A percentile compares a stretch with the other conserved stretches of the same genome.
Evolutionary conservation across 2,113 vertebrate species (phyloP).

Genomic region (Euleptes europaea): DNA sequence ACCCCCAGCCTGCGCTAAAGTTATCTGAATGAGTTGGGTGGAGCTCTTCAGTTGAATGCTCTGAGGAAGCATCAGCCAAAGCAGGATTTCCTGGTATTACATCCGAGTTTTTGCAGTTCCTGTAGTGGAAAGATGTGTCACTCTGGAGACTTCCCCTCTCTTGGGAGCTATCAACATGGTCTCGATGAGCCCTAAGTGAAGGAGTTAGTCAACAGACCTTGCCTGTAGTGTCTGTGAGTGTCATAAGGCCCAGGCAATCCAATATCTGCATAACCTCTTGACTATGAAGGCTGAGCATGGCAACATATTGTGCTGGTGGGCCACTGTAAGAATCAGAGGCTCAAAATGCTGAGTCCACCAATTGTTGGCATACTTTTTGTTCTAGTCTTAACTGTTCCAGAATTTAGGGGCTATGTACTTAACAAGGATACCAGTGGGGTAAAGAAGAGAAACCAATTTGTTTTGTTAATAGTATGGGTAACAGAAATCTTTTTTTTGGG

Average conservation of each 20-base stretch:
- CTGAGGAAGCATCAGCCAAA: neutral
- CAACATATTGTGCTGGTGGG: rapidly evolving
- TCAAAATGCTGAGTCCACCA: rapidly evolving
- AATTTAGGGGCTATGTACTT: neutral
- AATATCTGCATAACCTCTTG: neutral
- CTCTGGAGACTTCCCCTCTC: neutral
- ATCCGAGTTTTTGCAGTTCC: slow-evolving; percentile 17
- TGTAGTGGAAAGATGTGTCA: slow-evolving; percentile 1
- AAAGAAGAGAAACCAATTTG: neutral
- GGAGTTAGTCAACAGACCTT: neutral
- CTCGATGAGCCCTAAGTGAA: neutral
- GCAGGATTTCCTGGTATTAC: slow-evolving; percentile 28
- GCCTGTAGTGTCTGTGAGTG: neutral
- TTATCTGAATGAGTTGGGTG: neutral
- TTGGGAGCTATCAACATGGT: neutral
- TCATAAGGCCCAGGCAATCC: neutral
- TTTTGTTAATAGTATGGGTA: no score
- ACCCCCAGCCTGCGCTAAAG: neutral
- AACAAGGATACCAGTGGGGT: rapidly evolving
- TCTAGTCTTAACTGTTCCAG: neutral
- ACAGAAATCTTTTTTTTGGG: neutral
- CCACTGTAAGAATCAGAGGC: neutral
- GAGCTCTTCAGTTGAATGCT: neutral
- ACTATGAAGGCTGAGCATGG: rapidly evolving
- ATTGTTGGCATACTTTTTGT: neutral